A percentile compares a stretch with the other conserved stretches of the same genome.
These are phyloP conservation scores for Mongoloraphidia duomilia DNA, from an alignment of 2,888 invertebrate species.

Conservation along the genomic window DNA sequence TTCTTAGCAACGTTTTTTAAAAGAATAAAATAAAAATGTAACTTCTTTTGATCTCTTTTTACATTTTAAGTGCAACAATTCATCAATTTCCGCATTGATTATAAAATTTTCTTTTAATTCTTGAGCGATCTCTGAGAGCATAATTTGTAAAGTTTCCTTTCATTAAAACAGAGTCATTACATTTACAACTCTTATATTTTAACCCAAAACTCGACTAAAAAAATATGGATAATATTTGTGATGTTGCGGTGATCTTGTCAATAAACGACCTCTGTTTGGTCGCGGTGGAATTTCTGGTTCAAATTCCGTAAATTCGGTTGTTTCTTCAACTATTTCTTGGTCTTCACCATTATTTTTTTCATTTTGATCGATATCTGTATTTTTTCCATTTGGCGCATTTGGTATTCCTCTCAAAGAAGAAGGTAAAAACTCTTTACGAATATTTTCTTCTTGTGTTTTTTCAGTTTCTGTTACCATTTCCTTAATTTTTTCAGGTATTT, in stretches of 20 bases:
- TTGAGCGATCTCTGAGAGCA: too few species aligned
- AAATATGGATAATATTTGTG: conserved; percentile 39
- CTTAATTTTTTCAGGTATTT: neutral
- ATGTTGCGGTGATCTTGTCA: conserved; percentile 30
- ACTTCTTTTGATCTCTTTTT: too few species aligned
- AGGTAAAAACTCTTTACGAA: conserved; percentile 1
- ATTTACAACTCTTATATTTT: conserved; percentile 12
- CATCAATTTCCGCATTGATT: too few species aligned
- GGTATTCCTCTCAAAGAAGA: neutral
- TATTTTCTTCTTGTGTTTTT: conserved; percentile 4
- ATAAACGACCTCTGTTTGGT: conserved; percentile 33
- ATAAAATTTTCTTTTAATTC: too few species aligned
- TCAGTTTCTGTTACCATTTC: conserved; percentile 22
- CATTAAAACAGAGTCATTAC: too few species aligned
- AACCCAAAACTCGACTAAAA: conserved; percentile 37
- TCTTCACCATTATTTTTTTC: conserved; percentile 6
- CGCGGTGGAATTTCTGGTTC: conserved; percentile 20
- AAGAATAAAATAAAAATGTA: too few species aligned
- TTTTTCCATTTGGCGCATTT: neutral
- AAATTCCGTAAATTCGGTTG: conserved; percentile 14
- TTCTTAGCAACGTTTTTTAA: too few species aligned
- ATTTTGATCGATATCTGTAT: conserved; percentile 1
- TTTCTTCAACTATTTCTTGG: conserved; percentile 8
- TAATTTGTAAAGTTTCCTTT: too few species aligned
- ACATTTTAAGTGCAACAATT: too few species aligned